Conservation (phyloP, 2,888 invertebrate species). For the Pharmacophagus antenor region DNA sequence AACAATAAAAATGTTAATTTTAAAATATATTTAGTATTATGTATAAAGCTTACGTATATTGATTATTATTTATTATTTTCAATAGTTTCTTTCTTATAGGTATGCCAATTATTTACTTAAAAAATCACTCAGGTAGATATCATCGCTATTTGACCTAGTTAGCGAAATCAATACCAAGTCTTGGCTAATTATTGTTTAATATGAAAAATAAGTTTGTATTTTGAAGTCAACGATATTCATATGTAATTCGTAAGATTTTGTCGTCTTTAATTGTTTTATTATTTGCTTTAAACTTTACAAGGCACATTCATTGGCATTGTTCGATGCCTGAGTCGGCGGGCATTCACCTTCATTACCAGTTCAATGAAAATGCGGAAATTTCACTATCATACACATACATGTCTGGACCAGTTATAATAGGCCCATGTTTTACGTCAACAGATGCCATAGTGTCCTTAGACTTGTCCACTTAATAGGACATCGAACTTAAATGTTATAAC, state of each 20-base stretch:
- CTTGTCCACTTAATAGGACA: slow-evolving; percentile 4
- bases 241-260: background rate
- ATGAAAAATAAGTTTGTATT: too few relatives aligned
- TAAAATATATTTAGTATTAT: too few relatives aligned
- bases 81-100: too few relatives aligned
- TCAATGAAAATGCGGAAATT: slow-evolving; percentile 42
- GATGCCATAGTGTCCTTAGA: slow-evolving; percentile 4
- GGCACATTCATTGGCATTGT: slow-evolving; percentile 61
- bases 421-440: slow-evolving; percentile 1
- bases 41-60: too few relatives aligned
- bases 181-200: background rate
- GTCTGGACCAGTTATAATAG: slow-evolving; percentile 13
- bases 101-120: too few relatives aligned
- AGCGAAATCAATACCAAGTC: background rate
- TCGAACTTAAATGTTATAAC: background rate
- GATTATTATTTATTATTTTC: too few relatives aligned
- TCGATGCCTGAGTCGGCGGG: slow-evolving; percentile 54
- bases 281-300: slow-evolving; percentile 20
- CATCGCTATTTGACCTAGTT: background rate
- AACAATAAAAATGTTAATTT: too few relatives aligned
- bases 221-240: background rate
- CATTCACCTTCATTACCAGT: slow-evolving; percentile 58
- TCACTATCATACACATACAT: slow-evolving; percentile 18
- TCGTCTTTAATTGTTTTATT: background rate
- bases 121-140: too few relatives aligned